These are phyloP conservation scores for Diadophis punctatus DNA, from an alignment of 2,113 vertebrate species.

Conservation along the genomic window DNA sequence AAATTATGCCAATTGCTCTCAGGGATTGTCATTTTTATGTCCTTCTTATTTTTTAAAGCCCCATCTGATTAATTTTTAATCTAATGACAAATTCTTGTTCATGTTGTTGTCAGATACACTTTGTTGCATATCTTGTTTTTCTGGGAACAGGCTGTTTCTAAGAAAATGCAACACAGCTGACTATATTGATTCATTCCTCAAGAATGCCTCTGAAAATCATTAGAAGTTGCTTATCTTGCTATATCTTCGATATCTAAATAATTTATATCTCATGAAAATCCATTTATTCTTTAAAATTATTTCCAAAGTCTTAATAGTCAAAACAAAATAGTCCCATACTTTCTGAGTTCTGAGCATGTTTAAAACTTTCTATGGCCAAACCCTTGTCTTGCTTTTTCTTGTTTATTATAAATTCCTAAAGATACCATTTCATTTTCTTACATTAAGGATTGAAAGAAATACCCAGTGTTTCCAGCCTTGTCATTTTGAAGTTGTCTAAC, in stretches of 20 bases:
- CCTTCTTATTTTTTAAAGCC: not conserved
- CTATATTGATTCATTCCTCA: not conserved
- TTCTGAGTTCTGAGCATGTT: not conserved
- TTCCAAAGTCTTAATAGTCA: not conserved
- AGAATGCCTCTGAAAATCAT: not conserved
- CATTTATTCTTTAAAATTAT: not conserved
- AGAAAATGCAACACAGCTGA: not conserved
- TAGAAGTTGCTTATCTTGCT: not conserved
- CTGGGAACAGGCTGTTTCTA: not conserved
- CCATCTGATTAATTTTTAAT: not conserved
- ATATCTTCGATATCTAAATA: not conserved
- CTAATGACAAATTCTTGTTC: not conserved
- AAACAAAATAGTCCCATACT: not conserved
- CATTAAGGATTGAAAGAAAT: not conserved
- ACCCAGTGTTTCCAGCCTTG: not conserved
- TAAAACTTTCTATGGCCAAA: not conserved
- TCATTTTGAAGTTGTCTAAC: not conserved
- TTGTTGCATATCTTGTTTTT: not conserved
- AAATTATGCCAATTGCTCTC: not conserved
- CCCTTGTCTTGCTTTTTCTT: not conserved
- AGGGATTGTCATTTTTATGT: not conserved
- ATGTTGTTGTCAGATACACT: not conserved
- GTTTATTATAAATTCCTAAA: not conserved
- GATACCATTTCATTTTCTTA: not conserved
- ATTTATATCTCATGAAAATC: not conserved